These are phyloP conservation scores for Amiota communis DNA, from an alignment of 2,888 invertebrate species.

Conservation along the genomic window DNA sequence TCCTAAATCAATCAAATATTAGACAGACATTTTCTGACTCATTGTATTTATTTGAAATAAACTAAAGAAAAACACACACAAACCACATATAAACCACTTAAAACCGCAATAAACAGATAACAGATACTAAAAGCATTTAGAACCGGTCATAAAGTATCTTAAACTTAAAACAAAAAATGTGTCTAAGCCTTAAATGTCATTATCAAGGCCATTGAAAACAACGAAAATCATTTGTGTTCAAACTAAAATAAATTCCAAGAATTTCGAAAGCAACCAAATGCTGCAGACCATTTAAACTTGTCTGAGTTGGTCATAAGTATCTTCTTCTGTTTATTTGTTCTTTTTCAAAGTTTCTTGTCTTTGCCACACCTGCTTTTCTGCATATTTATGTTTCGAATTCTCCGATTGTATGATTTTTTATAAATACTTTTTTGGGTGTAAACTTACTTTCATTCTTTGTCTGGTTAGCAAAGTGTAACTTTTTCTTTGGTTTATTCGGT, in stretches of 20 bases:
- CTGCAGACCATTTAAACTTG: neutral
- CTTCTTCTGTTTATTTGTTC: conserved; percentile 28
- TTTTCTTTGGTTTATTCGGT: conserved; percentile 29
- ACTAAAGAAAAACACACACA: neutral
- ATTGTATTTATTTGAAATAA: too few species aligned
- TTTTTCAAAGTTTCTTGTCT: conserved; percentile 30
- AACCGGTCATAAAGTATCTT: conserved; percentile 19
- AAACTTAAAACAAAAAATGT: conserved; percentile 25
- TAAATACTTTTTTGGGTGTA: neutral
- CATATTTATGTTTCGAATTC: neutral
- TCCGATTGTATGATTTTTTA: neutral
- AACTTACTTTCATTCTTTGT: conserved; percentile 21
- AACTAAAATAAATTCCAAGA: conserved; percentile 47
- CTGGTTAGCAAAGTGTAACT: conserved; percentile 34
- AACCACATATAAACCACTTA: too few species aligned
- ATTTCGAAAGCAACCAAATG: conserved; percentile 34
- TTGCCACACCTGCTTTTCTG: conserved; percentile 14
- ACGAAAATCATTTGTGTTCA: conserved; percentile 3
- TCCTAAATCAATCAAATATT: too few species aligned
- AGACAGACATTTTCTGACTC: too few species aligned
- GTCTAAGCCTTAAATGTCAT: conserved; percentile 52
- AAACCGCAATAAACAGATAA: conserved; percentile 1
- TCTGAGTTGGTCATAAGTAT: neutral
- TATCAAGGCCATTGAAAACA: conserved; percentile 55
- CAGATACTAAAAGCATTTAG: neutral